phyloP scores from a whole-genome alignment of 2,797 vertebrate species.

The Channallabes apus region DNA sequence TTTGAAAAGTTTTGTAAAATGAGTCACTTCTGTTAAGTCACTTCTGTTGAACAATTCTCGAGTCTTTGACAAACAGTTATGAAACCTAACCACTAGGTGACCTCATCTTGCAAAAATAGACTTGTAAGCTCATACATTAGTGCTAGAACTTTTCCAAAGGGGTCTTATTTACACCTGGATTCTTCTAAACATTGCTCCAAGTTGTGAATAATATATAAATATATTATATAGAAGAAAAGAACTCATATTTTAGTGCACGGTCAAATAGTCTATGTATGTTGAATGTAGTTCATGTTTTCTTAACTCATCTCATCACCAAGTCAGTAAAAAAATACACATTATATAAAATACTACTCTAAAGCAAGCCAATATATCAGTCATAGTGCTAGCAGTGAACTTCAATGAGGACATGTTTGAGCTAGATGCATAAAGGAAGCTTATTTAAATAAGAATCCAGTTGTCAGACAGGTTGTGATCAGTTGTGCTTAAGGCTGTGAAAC shows the following conservation, averaged over 20 bases:
- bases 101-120: slow-evolving; percentile 53
- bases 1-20: background rate
- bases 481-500: slow-evolving; percentile 43
- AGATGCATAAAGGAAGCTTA: slow-evolving; percentile 24
- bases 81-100: slow-evolving; percentile 69
- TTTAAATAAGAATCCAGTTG: slow-evolving; percentile 35
- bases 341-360: background rate
- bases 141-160: background rate
- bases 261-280: background rate
- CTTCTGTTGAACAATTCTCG: background rate
- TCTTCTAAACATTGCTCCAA: background rate
- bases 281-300: background rate
- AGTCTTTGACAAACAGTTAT: slow-evolving; percentile 18
- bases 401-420: slow-evolving; percentile 41
- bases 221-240: background rate
- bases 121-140: background rate
- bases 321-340: background rate
- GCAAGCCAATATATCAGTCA: slow-evolving; percentile 5
- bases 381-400: slow-evolving; percentile 5
- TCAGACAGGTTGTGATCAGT: slow-evolving; percentile 50
- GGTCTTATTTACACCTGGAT: background rate
- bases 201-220: background rate
- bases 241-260: background rate
- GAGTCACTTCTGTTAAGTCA: background rate
- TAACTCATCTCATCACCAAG: background rate